Conservation (phyloP, 2,888 invertebrate species). For the Euzetes globulus region DNA sequence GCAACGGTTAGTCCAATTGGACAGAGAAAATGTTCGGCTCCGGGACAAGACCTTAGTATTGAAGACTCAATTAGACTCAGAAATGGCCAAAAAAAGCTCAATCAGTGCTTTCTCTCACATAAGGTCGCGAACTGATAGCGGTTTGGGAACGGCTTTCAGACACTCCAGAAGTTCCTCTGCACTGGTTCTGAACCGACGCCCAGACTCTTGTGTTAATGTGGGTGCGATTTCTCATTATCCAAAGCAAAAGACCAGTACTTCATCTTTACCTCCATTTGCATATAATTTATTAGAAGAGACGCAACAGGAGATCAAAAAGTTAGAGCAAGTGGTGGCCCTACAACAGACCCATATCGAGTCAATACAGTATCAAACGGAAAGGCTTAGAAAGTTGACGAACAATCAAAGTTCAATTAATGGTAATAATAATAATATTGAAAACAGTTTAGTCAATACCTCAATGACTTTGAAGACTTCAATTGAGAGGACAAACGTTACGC, state of each 20-base stretch:
- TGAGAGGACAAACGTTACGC: neutral
- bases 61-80: slow-evolving; percentile 25
- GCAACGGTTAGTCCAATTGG: slow-evolving; percentile 16
- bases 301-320: slow-evolving; percentile 38
- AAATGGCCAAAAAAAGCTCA: neutral
- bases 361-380: slow-evolving; percentile 14
- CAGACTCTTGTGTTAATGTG: neutral
- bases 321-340: slow-evolving; percentile 32
- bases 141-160: slow-evolving; percentile 19
- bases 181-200: slow-evolving; percentile 6
- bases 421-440: slow-evolving; percentile 2
- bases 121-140: slow-evolving; percentile 30
- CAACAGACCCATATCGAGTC: slow-evolving; percentile 33
- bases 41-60: slow-evolving; percentile 23
- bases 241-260: neutral
- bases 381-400: neutral
- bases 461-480: slow-evolving; percentile 9
- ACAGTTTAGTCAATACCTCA: slow-evolving; percentile 10
- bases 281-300: slow-evolving; percentile 40
- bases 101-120: slow-evolving; percentile 27
- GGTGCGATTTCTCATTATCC: neutral
- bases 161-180: slow-evolving; percentile 4
- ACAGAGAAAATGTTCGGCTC: slow-evolving; percentile 27
- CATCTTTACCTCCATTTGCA: slow-evolving; percentile 36
- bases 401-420: neutral